A percentile compares a stretch with the other conserved stretches of the same genome.
Evolutionary conservation across 2,888 invertebrate genomes (phyloP).

Genomic region (Lasioglossum calceatum): DNA sequence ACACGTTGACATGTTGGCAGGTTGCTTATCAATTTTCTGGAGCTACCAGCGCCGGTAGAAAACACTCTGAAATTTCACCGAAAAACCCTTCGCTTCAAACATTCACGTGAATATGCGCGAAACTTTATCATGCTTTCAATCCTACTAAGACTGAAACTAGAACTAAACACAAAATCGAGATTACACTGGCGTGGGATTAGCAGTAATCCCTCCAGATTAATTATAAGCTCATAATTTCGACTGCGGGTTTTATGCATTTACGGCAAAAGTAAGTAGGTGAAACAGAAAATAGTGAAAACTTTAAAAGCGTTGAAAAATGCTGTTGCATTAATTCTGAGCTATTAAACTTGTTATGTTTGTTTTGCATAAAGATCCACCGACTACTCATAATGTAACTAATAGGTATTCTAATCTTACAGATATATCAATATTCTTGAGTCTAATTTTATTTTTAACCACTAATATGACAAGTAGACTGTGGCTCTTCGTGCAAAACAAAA

Average conservation of each 20-base stretch:
- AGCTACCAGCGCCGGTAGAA: not conserved
- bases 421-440: too few species aligned
- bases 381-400: too few species aligned
- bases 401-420: too few species aligned
- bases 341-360: too few species aligned
- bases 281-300: too few species aligned
- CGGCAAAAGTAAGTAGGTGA: too few species aligned
- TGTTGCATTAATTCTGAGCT: too few species aligned
- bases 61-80: not conserved
- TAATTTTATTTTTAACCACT: too few species aligned
- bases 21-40: not conserved
- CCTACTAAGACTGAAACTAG: not conserved
- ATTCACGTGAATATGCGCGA: not conserved
- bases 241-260: not conserved
- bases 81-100: not conserved
- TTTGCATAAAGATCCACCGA: too few species aligned
- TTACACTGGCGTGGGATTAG: not conserved
- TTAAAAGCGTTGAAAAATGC: too few species aligned
- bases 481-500: too few species aligned
- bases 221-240: not conserved
- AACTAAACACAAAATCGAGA: not conserved
- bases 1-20: constrained; percentile 4
- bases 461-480: too few species aligned
- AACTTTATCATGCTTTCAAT: not conserved
- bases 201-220: not conserved